Evolutionary conservation across 2,888 invertebrate genomes (phyloP), one percentile per base, ranked within the genome.

Genomic region (Rhagonycha lutea): DNA sequence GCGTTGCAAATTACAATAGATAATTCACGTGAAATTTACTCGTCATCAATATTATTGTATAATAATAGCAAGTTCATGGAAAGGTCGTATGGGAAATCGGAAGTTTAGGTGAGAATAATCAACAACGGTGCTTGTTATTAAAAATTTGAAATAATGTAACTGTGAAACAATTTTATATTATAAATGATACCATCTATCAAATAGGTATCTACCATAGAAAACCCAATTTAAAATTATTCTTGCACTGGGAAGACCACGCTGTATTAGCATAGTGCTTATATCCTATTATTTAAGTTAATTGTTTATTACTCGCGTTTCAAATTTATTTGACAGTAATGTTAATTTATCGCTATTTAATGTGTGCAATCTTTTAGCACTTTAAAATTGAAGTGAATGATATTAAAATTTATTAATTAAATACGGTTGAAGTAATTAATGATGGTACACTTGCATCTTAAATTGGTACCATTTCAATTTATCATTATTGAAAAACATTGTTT

Each of bases 21-120:
- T 65, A 65, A 65, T 65, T 12, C 63, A 65, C 63, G 63, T 24
- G 63, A 65, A 65, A n/a, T 65, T 65, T 65, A 12, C n/a, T 23
- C 63, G 63, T 65, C 63, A 26, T 65, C 63, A 65, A 65, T 24
- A 26, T 65, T 65, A 23, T 65, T 65, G 47, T 47, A 65, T 65
- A 14, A 63, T 63, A 63, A 24, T 63, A 7, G 26, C n/a, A 65
- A 65, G 63, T 65, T 65, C 63, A 65, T 14, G 63, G 24, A 65
- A 62, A 72, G 68, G 62, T 61, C 67, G 68, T 75, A 74, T 77
- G 77, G 72, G 77, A 77, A 77, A 77, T 77, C 72, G 72, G 70
- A 72, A 70, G 62, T 68, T 72, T 72, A 47, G 72, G 61, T 73
- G 77, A 70, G 72, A 74, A 74, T 69, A 10, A 65, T 29, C 28